Base-by-base conservation (phyloP, 30 jellyfish, hydroid and myxozoan species). In the Sanderia malayensis region DNA sequence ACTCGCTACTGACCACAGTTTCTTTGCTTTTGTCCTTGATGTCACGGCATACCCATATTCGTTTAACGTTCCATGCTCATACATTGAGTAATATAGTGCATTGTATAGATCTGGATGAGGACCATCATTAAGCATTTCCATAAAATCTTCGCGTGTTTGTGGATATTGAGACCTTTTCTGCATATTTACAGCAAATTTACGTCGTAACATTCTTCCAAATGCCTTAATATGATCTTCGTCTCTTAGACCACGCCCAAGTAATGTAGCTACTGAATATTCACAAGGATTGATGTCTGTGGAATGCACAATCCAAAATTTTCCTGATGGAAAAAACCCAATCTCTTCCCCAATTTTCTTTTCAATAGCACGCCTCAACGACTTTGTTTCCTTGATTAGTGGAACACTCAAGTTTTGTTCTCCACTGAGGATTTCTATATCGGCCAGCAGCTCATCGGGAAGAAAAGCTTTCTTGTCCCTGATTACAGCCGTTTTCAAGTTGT, bases 181-280 rank as follows among this genome's bases (percentile, higher is more conserved):
- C 13, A 4, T 37, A 6, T 4, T 13, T 37, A 13, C 52, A 4
- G 52, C 52, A 26, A 61, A 31, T 61, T 61, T 61, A 4, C 73
- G 46, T 7, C 73, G 73, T 18, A 61, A 24, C 52, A 61, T 61
- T 61, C 73, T 61, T 24, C 73, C 73, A 61, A 61, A 61, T 61
- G 73, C 46, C 30, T 21, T 61, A 2, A 61, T 31, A 26, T 31
- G 52, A 24, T 61, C 73, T 9, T 61, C 73, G 30, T 61, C 73
- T 17, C 73, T 6, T 55, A 55, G 18, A 20, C 67, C 67, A 55
- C 67, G 18, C 4, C 67, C 67, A 55, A n/a, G 67, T 55, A 55
- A 55, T 7, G 67, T 24, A 2, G 73, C 73, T 9, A 31, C 73
- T 2, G 52, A 26, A 26, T 61, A 61, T 61, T 61, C 73, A 31